Conservation (phyloP, 2,113 vertebrate genomes). For the Bos indicus region DNA sequence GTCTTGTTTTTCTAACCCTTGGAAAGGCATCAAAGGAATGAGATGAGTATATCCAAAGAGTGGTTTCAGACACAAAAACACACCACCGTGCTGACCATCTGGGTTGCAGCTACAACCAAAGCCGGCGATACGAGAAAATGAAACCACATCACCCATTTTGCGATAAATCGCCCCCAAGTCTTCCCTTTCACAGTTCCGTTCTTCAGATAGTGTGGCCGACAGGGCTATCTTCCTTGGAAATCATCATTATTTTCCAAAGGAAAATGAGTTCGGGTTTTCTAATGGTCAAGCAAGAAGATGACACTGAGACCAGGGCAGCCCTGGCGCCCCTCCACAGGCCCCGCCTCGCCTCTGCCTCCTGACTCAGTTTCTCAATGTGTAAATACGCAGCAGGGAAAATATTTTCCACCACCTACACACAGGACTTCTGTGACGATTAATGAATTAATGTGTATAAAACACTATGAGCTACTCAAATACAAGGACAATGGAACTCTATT, state of each 20-base stretch:
- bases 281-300: neutral
- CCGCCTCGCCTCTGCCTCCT: neutral
- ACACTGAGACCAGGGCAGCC: neutral
- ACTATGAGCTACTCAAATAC: constrained; percentile 44
- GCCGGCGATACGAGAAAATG: neutral
- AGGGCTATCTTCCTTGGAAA: constrained; percentile 31
- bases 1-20: neutral
- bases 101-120: neutral
- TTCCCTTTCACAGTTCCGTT: neutral
- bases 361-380: constrained; percentile 12
- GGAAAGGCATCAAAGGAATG: neutral
- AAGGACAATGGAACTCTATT: constrained; percentile 46
- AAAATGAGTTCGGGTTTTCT: neutral
- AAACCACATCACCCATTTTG: neutral
- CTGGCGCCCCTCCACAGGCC: neutral
- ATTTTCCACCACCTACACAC: constrained; percentile 46
- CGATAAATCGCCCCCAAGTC: neutral
- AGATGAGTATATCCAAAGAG: neutral
- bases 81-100: neutral
- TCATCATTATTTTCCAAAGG: neutral
- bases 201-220: neutral
- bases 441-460: constrained; percentile 46
- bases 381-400: constrained; percentile 23
- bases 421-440: constrained; percentile 17
- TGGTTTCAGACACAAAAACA: neutral